Base-by-base conservation (phyloP, 2,113 vertebrate genomes). In the Vulpes ferrilata region DNA sequence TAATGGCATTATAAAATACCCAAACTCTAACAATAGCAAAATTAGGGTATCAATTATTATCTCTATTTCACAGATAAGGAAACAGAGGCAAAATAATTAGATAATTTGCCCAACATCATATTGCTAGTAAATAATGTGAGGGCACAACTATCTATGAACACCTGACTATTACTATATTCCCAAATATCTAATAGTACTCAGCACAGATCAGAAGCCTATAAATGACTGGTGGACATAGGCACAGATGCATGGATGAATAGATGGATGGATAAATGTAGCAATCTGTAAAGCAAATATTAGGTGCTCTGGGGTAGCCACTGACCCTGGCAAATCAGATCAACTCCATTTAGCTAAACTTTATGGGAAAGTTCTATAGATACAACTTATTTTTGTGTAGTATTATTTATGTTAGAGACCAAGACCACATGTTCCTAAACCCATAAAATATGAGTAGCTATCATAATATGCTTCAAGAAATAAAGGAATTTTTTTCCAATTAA, bases 401-500 rank as follows among this genome's bases (percentile, higher is more conserved):
- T 78, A 92, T 59, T 93, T 92, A 17, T 60, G 57, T 15, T 91
- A 91, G 30, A 94, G 51, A 71, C 5, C 13, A 93, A 86, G 60
- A 87, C 3, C n/a, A 60, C 3, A 86, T 30, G 22, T 84, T 85
- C 25, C 76, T 64, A 96, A 65, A 53, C 7, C 83, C 43, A 73
- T 48, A n/a, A 95, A 79, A 65, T 93, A 90, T 51, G 20, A 74
- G 82, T 38, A 79, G 13, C 27, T 65, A 87, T 48, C 0, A 35
- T 30, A 90, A 92, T 13, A 86, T n/a, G 65, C 59, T 51, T 16
- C 32, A 96, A 91, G 60, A 97, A 94, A 79, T 88, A 84, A 95
- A 94, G 15, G 17, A 11, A 60, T 57, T 65, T 89, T 55, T 84
- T 81, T 92, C 19, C 22, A 92, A 60, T 30, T 59, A 85, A 38